Evolutionary conservation across 2,888 invertebrate species (phyloP).

Genomic region (Cyaniris semiargus): DNA sequence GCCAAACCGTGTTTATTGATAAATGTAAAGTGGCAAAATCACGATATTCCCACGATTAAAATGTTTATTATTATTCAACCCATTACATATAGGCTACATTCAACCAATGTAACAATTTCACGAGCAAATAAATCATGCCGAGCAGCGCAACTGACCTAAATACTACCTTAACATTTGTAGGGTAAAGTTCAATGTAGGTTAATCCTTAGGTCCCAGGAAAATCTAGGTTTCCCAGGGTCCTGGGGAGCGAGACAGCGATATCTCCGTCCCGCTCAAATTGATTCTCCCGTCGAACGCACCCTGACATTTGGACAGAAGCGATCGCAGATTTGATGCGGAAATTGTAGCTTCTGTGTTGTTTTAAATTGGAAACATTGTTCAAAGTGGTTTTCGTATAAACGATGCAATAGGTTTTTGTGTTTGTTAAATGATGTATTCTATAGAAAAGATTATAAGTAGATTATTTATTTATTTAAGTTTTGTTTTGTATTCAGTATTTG

Average conservation of each 20-base stretch:
- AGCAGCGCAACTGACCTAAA: constrained; percentile 1
- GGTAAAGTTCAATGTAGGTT: constrained; percentile 53
- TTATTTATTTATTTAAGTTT: too few species aligned
- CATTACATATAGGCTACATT: background rate
- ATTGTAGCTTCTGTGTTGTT: background rate
- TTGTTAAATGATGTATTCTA: too few species aligned
- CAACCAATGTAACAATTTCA: constrained; percentile 13
- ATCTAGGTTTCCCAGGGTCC: constrained; percentile 67
- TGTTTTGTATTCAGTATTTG: too few species aligned
- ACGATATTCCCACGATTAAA: too few species aligned
- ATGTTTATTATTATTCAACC: background rate
- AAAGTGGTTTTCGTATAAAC: background rate
- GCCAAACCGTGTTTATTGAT: too few species aligned
- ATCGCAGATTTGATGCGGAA: background rate
- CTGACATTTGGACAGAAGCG: constrained; percentile 50
- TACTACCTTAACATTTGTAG: constrained; percentile 26
- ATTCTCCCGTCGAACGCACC: constrained; percentile 48
- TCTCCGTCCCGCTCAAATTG: constrained; percentile 54
- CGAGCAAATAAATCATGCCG: constrained; percentile 10
- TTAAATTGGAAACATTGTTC: background rate
- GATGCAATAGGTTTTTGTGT: too few species aligned
- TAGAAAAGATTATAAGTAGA: too few species aligned
- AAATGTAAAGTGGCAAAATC: too few species aligned
- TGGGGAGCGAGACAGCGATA: constrained; percentile 62
- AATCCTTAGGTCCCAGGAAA: constrained; percentile 44